Base-by-base conservation (phyloP, 2,888 invertebrate species). In the Zaprionus bogoriensis region DNA sequence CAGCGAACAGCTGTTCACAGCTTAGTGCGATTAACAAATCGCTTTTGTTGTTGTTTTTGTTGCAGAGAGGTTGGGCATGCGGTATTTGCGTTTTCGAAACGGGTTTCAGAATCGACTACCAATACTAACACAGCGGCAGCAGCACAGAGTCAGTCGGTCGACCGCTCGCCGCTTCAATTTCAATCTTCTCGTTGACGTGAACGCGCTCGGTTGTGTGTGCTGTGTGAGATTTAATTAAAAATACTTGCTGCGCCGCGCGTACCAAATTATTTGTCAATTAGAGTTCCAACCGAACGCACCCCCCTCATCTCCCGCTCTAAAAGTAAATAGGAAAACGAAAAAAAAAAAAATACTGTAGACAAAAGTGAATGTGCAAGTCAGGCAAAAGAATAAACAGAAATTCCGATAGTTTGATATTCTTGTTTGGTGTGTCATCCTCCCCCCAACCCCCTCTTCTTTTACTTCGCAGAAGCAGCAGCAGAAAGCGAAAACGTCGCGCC, bases 381-480 rank as follows among this genome's bases (percentile, higher is more conserved):
- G 67, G 28, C 12, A 44, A 7, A 17, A 45, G 14, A 30, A 50
- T 51, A 58, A 74, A 66, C 2, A 32, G 10, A 28, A 3, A 28
- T 27, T 36, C n/a, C n/a, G n/a, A n/a, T n/a, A n/a, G n/a, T 64
- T 64, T 46, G 46, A 64, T 64, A 67, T 65, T 67, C 51, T 58
- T 51, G 45, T 46, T 50, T 67, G 66, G 64, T 75, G 41, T 50
- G 60, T 73, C 46, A 17, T 25, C 28, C 10, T 30, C 9, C 4
- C 51, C 14, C 20, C 22, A 22, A 44, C 30, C 22, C 51, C 32
- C 42, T 47, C 52, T 52, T 82, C 48, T 62, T 53, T 58, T 68
- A 58, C 55, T 74, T 53, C 68, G 46, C 84, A 81, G 81, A 86
- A 80, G 62, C 82, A 57, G 82, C 81, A 68, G 70, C 67, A 22